Percentiles rank a stretch among this genome's conserved stretches.
Evolutionary conservation across 2,797 vertebrate species (phyloP).

Genomic region (Pyrocephalus nanus): DNA sequence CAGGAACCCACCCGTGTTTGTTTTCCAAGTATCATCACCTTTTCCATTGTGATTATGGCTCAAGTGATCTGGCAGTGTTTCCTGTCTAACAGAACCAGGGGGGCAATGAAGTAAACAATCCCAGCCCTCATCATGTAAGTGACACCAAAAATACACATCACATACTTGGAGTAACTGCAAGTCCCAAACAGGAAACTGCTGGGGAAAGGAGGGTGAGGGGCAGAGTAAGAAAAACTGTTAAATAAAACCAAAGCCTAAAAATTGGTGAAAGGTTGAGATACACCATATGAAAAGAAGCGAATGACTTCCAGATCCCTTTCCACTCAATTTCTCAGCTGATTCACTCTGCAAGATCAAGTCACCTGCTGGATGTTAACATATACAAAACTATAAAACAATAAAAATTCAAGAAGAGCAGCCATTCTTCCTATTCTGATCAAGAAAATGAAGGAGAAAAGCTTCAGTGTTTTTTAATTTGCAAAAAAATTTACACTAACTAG

Average conservation of each 20-base stretch:
- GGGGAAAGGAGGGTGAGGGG: rapidly evolving
- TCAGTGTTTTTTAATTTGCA: background rate
- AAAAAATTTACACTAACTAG: background rate
- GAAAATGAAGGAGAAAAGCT: background rate
- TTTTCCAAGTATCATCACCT: background rate
- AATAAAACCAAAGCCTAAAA: background rate
- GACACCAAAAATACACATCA: background rate
- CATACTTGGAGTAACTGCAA: background rate
- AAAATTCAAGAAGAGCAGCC: background rate
- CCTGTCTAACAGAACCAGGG: background rate
- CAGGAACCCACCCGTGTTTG: background rate
- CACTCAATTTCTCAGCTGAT: background rate
- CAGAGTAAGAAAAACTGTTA: background rate
- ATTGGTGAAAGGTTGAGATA: background rate
- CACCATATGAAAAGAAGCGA: background rate
- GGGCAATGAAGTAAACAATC: background rate
- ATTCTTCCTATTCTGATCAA: background rate
- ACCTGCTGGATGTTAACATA: background rate
- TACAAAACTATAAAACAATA: background rate
- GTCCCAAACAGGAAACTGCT: background rate
- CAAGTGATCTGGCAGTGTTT: background rate
- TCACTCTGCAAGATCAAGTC: background rate
- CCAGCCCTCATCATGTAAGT: background rate
- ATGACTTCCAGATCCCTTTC: background rate
- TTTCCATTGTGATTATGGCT: background rate